Evolutionary conservation across 2,113 vertebrate species (phyloP), one percentile per base, ranked within the genome.

Genomic region (Syngnathus floridae): DNA sequence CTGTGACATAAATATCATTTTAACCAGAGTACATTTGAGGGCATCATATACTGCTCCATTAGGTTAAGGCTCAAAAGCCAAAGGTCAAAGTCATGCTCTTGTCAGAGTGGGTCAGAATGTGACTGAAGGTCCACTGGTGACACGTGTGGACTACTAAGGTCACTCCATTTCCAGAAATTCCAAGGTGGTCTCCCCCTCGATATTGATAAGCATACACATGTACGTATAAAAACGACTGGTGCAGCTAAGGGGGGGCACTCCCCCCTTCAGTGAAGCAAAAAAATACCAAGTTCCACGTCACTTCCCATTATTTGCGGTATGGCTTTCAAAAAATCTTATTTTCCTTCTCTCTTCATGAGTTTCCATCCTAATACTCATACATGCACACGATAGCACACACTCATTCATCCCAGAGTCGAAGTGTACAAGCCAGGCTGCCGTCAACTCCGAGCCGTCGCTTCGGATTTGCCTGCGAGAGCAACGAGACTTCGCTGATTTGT

Each of bases 401-500:
- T n/a, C n/a, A 7, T 9, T 71, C 71, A 76, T 59, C 46, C 56
- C 66, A 2, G 59, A 70, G 58, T 75, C 75, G 54, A 54, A 6
- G 72, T 70, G 78, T 59, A 71, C 54, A 35, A 2, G 54, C 54
- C 63, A 57, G 60, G 31, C 69, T 80, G 74, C 79, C 82, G 71
- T 84, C 67, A 16, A 57, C 62, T 81, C 80, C 70, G 63, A 74
- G 67, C 83, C 73, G 72, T 89, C 80, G n/a, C 64, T 78, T 85
- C 70, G 58, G 75, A 86, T 88, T 88, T 86, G 74, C 71, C 76
- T 74, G 63, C 19, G 4, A 66, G 67, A 62, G 38, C 72, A 76
- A 62, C 56, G 48, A 84, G 78, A 82, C 76, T 83, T 84, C 81
- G 26, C 78, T 86, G 82, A 90, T 89, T 87, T 83, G 83, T 89